Evolutionary conservation across 92 coral and sea anemone genomes (phyloP).

Genomic region (Parazoanthus atlanticus): DNA sequence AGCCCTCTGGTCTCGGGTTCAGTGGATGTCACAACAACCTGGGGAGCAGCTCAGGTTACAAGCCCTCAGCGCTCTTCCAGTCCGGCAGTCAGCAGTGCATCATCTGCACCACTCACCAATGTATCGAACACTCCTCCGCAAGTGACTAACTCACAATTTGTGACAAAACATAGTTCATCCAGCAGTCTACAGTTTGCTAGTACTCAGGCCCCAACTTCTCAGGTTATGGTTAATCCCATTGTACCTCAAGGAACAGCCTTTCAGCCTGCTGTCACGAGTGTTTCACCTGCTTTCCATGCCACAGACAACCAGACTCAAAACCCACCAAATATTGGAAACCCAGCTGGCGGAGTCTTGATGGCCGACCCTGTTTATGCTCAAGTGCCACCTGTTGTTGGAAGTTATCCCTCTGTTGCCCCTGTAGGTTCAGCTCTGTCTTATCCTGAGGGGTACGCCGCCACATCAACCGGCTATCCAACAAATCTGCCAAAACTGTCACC

Average conservation of each 20-base stretch:
- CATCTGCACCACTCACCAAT: background rate
- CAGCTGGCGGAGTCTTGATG: constrained; percentile 8
- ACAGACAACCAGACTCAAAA: background rate
- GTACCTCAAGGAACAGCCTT: constrained; percentile 3
- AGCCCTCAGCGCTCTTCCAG: constrained; percentile 18
- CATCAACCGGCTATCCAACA: background rate
- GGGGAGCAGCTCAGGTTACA: constrained; percentile 22
- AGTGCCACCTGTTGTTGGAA: background rate
- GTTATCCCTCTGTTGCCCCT: background rate
- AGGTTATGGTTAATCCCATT: background rate
- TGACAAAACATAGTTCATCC: background rate
- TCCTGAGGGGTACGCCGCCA: background rate
- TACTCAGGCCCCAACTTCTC: constrained; percentile 2
- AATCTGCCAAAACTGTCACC: constrained; percentile 10
- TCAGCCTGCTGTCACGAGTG: constrained; percentile 18
- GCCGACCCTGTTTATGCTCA: constrained; percentile 5
- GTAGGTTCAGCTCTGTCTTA: background rate
- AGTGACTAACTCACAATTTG: background rate
- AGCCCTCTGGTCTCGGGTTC: constrained; percentile 33
- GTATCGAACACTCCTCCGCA: background rate
- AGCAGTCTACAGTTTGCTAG: background rate
- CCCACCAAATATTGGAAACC: background rate
- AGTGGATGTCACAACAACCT: constrained; percentile 15
- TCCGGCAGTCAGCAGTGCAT: constrained; percentile 3
- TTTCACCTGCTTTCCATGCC: background rate